Percentiles rank a stretch among this genome's conserved stretches.
These are phyloP conservation scores for Sterna hirundo DNA, from an alignment of 2,113 vertebrate species.

Conservation along the genomic window DNA sequence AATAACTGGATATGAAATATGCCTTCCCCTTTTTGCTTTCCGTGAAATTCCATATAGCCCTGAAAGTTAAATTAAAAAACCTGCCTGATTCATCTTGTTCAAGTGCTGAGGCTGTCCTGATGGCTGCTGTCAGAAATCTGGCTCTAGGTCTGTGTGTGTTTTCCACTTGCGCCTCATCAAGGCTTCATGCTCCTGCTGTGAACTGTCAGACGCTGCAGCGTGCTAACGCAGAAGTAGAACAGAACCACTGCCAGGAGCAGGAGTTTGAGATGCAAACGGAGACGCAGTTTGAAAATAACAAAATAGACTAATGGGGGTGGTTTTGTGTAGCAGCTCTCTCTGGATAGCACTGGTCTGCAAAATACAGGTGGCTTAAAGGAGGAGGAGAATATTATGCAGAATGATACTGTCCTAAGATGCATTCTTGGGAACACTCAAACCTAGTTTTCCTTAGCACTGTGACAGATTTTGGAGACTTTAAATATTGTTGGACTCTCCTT, in stretches of 20 bases:
- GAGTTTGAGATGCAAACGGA: background rate
- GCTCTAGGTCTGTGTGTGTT: background rate
- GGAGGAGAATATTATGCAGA: background rate
- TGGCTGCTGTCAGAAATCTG: background rate
- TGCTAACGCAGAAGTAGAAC: background rate
- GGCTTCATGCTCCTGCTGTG: background rate
- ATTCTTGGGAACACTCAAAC: background rate
- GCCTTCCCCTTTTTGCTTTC: background rate
- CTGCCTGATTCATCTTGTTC: background rate
- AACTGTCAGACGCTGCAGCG: background rate
- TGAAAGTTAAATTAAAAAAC: background rate
- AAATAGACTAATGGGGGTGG: background rate
- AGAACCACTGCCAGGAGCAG: background rate
- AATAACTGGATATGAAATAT: background rate
- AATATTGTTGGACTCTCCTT: background rate
- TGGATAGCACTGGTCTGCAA: background rate
- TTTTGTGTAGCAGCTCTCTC: background rate
- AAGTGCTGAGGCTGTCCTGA: background rate
- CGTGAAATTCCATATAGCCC: background rate
- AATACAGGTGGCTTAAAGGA: background rate
- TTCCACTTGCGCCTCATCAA: background rate
- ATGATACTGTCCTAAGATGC: background rate
- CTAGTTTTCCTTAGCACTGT: background rate
- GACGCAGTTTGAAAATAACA: background rate
- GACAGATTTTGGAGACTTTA: background rate